phyloP scores from a whole-genome alignment of 1,140 invertebrate species.

The Papilio xuthus region DNA sequence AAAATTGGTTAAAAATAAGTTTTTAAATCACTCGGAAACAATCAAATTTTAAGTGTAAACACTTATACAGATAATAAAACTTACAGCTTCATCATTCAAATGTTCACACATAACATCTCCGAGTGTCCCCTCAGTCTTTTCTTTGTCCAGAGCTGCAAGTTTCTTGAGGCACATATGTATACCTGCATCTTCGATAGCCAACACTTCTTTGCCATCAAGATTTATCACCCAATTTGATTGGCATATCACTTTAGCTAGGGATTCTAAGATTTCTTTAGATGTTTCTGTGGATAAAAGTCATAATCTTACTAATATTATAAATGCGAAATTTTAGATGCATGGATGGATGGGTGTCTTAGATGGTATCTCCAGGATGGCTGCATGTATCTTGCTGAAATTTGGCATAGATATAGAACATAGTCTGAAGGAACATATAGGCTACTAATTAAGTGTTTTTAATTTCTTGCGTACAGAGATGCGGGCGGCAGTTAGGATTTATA shows the following conservation, averaged over 20 bases:
- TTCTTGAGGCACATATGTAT: slow-evolving; percentile 92
- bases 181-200: slow-evolving; percentile 90
- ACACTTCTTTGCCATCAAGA: slow-evolving; percentile 76
- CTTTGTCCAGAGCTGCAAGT: slow-evolving; percentile 86
- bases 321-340: too few species aligned
- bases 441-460: too few species aligned
- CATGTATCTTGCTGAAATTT: too few species aligned
- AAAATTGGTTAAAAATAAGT: too few species aligned
- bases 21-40: too few species aligned
- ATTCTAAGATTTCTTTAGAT: slow-evolving; percentile 63
- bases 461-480: too few species aligned
- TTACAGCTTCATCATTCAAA: slow-evolving; percentile 68
- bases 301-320: not conserved
- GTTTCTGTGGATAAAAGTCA: slow-evolving; percentile 51
- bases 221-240: slow-evolving; percentile 66
- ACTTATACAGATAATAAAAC: slow-evolving; percentile 43
- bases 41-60: too few species aligned
- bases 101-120: slow-evolving; percentile 63
- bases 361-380: too few species aligned
- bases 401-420: too few species aligned
- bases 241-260: slow-evolving; percentile 67
- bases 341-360: too few species aligned
- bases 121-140: slow-evolving; percentile 56
- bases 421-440: too few species aligned
- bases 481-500: too few species aligned